phyloP scores from a whole-genome alignment of 2,113 vertebrate genomes.

The Cottus gobio region DNA sequence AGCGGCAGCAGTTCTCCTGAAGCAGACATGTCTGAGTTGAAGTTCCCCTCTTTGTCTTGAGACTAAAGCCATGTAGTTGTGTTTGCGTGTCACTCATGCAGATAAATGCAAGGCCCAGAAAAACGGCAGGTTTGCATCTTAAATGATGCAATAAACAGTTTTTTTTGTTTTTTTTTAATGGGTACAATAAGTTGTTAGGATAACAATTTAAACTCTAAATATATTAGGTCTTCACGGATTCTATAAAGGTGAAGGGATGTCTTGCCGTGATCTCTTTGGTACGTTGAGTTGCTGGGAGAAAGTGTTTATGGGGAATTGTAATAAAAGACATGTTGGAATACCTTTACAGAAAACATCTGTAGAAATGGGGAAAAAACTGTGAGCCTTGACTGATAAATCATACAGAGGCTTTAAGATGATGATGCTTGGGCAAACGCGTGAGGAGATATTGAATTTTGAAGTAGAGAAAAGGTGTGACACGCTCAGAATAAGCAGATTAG shows the following conservation, averaged over 20 bases:
- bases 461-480: not conserved
- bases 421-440: not conserved
- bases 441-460: not conserved
- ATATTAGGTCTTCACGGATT: not conserved
- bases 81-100: not conserved
- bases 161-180: constrained; percentile 6
- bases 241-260: not conserved
- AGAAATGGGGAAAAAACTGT: not conserved
- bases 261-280: not conserved
- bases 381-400: not conserved
- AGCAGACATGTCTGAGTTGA: constrained; percentile 88
- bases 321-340: not conserved
- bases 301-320: not conserved
- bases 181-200: not conserved
- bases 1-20: constrained; percentile 94
- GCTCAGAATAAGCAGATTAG: not conserved
- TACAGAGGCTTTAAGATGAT: not conserved
- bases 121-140: not conserved
- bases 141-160: not conserved
- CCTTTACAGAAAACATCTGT: not conserved
- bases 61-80: constrained; percentile 19
- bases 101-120: constrained; percentile 1
- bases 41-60: constrained; percentile 84
- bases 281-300: not conserved
- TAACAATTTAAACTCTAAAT: constrained; percentile 18